These are phyloP conservation scores for Simalia tracyae DNA, from an alignment of 2,797 vertebrate genomes.

Conservation along the genomic window DNA sequence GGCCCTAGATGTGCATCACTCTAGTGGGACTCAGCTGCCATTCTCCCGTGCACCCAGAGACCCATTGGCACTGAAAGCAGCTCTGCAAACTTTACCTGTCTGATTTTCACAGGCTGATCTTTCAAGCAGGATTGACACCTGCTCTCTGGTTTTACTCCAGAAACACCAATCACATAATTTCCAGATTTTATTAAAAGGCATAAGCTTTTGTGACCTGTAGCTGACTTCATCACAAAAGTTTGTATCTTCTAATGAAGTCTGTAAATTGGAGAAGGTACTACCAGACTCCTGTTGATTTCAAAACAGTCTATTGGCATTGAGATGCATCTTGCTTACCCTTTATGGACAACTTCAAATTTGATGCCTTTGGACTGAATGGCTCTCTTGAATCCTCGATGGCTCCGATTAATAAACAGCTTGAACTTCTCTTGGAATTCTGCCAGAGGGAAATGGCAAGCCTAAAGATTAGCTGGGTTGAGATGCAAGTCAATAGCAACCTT, in stretches of 20 bases:
- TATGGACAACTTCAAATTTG: slow-evolving; percentile 90
- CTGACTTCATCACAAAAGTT: background rate
- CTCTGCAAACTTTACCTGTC: background rate
- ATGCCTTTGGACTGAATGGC: slow-evolving; percentile 88
- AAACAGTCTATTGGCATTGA: background rate
- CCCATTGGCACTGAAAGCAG: background rate
- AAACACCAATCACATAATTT: background rate
- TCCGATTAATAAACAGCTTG: slow-evolving; percentile 83
- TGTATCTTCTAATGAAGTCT: background rate
- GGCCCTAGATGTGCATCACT: background rate
- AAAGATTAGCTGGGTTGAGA: background rate
- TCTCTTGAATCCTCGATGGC: slow-evolving; percentile 83
- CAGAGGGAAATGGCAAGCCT: background rate
- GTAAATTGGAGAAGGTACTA: background rate
- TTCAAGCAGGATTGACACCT: no score
- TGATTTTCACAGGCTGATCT: no score
- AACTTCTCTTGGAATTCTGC: slow-evolving; percentile 88
- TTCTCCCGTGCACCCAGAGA: background rate
- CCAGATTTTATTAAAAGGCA: background rate
- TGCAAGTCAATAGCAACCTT: background rate
- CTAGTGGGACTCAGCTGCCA: background rate
- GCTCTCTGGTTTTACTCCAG: background rate
- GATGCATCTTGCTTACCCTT: slow-evolving; percentile 76
- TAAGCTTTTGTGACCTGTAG: background rate
- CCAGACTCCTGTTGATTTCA: background rate